Evolutionary conservation across 1,140 invertebrate species (phyloP).

Genomic region (Neodiprion lecontei): DNA sequence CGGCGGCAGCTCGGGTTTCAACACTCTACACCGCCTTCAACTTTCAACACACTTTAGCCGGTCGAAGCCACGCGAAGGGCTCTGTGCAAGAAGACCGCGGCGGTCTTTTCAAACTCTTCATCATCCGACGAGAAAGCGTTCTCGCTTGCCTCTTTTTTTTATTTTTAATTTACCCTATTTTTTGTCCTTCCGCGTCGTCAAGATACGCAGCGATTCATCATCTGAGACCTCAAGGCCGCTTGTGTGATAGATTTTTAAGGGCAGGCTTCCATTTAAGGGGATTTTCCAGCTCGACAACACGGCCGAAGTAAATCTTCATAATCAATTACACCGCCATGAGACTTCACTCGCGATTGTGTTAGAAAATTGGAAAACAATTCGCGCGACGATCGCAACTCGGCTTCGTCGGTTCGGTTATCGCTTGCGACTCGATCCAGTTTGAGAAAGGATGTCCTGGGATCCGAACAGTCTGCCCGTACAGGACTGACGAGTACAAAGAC

Average conservation of each 20-base stretch:
- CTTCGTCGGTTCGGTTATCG: too few relatives aligned
- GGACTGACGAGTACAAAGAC: neutral
- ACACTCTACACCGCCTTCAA: slow-evolving; percentile 59
- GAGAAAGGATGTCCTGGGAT: too few relatives aligned
- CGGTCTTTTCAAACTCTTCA: slow-evolving; percentile 2
- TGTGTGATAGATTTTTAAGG: neutral
- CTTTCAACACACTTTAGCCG: slow-evolving; percentile 49
- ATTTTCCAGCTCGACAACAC: too few relatives aligned
- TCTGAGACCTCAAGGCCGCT: neutral
- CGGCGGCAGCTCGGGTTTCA: slow-evolving; percentile 60
- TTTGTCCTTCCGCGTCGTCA: neutral
- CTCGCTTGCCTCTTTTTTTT: neutral
- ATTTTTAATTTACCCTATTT: neutral
- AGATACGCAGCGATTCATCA: slow-evolving; percentile 12
- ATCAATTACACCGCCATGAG: too few relatives aligned
- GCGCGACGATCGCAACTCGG: too few relatives aligned
- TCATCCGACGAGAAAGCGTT: neutral
- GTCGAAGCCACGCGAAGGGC: neutral
- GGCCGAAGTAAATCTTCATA: too few relatives aligned
- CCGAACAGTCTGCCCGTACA: neutral
- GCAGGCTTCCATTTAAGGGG: too few relatives aligned
- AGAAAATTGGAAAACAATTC: too few relatives aligned
- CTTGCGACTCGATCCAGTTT: too few relatives aligned
- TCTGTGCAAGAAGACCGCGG: neutral
- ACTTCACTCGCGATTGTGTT: too few relatives aligned